Evolutionary conservation across 2,888 invertebrate species (phyloP).

Genomic region (Trypoxylon attenuatum): DNA sequence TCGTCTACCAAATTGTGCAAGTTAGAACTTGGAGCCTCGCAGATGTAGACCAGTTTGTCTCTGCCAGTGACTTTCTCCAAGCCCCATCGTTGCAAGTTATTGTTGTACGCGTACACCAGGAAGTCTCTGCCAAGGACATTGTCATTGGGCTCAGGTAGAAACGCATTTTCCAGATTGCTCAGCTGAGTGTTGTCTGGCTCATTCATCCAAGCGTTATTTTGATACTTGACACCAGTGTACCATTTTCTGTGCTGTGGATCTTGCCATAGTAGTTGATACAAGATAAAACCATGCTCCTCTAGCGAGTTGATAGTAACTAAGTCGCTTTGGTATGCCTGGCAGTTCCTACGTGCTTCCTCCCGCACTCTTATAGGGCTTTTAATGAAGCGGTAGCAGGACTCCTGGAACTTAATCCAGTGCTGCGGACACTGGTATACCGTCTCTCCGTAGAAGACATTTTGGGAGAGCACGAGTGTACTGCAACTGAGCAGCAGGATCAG

Average conservation of each 20-base stretch:
- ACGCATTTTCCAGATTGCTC: conserved; percentile 87
- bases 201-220: conserved; percentile 87
- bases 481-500: conserved; percentile 4
- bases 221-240: conserved; percentile 89
- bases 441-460: conserved; percentile 61
- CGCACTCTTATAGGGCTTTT: conserved; percentile 88
- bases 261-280: conserved; percentile 86
- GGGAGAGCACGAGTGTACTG: conserved; percentile 32
- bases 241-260: conserved; percentile 92
- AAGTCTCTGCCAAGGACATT: conserved; percentile 80
- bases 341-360: conserved; percentile 88
- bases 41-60: conserved; percentile 88
- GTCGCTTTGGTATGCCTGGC: conserved; percentile 88
- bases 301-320: conserved; percentile 86
- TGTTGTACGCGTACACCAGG: conserved; percentile 81
- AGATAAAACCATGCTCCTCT: conserved; percentile 92
- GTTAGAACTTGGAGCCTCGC: conserved; percentile 87
- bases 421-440: conserved; percentile 81
- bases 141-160: conserved; percentile 81
- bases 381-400: conserved; percentile 92
- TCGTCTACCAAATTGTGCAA: conserved; percentile 84
- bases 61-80: conserved; percentile 87
- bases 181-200: conserved; percentile 88
- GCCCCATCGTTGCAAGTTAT: conserved; percentile 86
- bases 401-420: conserved; percentile 88